Percentiles rank a stretch among this genome's conserved stretches.
Evolutionary conservation across 2,113 vertebrate species (phyloP).

Genomic region (Chloroceryle aenea): DNA sequence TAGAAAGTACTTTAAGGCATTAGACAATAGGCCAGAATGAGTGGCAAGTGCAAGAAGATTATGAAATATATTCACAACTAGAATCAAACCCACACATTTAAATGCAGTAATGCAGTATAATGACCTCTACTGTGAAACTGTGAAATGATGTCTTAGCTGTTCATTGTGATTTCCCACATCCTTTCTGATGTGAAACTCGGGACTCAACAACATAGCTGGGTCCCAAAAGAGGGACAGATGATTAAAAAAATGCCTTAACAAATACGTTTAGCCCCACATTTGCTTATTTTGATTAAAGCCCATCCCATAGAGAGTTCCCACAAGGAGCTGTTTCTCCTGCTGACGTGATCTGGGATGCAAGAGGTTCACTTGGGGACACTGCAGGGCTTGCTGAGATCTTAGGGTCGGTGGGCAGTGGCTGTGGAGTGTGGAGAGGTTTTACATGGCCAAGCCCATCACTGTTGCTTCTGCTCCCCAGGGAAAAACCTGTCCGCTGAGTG

Average conservation of each 20-base stretch:
- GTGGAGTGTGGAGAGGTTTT: not conserved
- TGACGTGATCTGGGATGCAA: not conserved
- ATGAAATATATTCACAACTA: not conserved
- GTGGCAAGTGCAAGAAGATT: not conserved
- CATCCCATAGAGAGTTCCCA: not conserved
- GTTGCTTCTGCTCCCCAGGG: not conserved
- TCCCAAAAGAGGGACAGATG: not conserved
- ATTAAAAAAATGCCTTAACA: not conserved
- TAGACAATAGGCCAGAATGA: conserved; percentile 29
- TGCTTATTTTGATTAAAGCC: not conserved
- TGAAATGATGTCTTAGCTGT: conserved; percentile 6
- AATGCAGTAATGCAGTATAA: not conserved
- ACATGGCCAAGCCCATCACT: not conserved
- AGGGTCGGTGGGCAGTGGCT: not conserved
- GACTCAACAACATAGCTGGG: not conserved
- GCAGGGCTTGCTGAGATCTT: not conserved
- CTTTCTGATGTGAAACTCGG: not conserved
- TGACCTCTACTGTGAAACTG: conserved; percentile 13
- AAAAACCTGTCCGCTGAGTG: accelerated
- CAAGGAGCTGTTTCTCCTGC: not conserved
- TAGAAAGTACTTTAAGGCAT: conserved; percentile 16
- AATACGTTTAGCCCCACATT: not conserved
- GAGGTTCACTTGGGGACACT: not conserved
- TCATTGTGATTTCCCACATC: not conserved
- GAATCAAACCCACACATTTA: not conserved